These are phyloP conservation scores for Malacoraja senta DNA, from an alignment of 2,797 vertebrate genomes.

Conservation along the genomic window DNA sequence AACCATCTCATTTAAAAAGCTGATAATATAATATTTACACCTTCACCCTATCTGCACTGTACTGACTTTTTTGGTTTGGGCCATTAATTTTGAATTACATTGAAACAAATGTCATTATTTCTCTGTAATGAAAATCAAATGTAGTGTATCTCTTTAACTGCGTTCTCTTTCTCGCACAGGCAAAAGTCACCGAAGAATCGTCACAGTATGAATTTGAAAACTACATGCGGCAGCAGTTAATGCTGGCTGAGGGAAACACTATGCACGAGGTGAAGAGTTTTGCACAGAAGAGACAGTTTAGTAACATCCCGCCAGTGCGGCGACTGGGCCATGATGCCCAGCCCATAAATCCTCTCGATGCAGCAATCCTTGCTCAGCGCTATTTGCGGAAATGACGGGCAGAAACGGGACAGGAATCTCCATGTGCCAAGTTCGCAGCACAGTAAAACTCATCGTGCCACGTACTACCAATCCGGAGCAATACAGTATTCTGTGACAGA, in stretches of 20 bases:
- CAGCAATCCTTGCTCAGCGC: conserved; percentile 87
- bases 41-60: background rate
- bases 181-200: conserved; percentile 87
- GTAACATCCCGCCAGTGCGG: conserved; percentile 82
- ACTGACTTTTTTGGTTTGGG: background rate
- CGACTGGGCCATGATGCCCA: conserved; percentile 91
- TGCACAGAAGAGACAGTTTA: conserved; percentile 81
- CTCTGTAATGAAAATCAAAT: background rate
- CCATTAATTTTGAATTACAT: background rate
- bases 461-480: conserved; percentile 44
- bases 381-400: conserved; percentile 80
- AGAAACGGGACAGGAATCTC: background rate
- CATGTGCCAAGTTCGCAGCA: conserved; percentile 46
- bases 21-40: too few species aligned
- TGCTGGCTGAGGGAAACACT: conserved; percentile 94
- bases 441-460: conserved; percentile 43
- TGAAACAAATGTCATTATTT: background rate
- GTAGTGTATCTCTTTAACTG: background rate
- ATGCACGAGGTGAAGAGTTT: conserved; percentile 87
- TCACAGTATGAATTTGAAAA: conserved; percentile 98
- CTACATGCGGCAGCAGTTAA: conserved; percentile 97
- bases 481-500: conserved; percentile 48
- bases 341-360: conserved; percentile 89
- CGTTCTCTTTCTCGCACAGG: conserved; percentile 47
- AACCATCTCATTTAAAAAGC: background rate